Percentiles rank a stretch among this genome's conserved stretches.
phyloP scores from a whole-genome alignment of 2,888 invertebrate species.

The Phorcus lineatus region DNA sequence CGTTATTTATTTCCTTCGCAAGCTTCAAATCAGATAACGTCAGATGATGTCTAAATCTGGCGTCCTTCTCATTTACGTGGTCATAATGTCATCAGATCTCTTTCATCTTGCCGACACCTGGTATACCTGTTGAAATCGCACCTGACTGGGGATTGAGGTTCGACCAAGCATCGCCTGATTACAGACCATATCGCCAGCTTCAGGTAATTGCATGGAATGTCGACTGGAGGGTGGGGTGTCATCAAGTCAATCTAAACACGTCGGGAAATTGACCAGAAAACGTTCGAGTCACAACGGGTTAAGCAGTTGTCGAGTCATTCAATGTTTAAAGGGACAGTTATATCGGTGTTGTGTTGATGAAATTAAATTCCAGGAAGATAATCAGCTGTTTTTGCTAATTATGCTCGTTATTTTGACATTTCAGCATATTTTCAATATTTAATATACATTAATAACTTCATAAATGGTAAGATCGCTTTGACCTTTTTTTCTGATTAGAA shows the following conservation, averaged over 20 bases:
- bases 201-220: background rate
- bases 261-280: background rate
- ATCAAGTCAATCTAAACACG: background rate
- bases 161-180: background rate
- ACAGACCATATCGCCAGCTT: background rate
- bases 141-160: background rate
- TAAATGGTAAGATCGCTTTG: too few relatives aligned
- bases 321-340: too few relatives aligned
- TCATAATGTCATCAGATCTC: background rate
- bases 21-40: background rate
- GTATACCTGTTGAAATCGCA: constrained; percentile 2
- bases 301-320: background rate
- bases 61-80: background rate
- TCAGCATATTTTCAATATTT: too few relatives aligned
- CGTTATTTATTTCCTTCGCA: too few relatives aligned
- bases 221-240: background rate
- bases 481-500: too few relatives aligned
- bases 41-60: background rate
- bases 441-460: too few relatives aligned
- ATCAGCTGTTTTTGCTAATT: too few relatives aligned
- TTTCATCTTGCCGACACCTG: constrained; percentile 1
- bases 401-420: too few relatives aligned
- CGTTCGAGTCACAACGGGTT: background rate
- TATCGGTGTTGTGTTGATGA: too few relatives aligned
- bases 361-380: too few relatives aligned